Percentiles rank a stretch among this genome's conserved stretches.
Evolutionary conservation across 2,888 invertebrate genomes (phyloP).

Genomic region (Belgica antarctica): DNA sequence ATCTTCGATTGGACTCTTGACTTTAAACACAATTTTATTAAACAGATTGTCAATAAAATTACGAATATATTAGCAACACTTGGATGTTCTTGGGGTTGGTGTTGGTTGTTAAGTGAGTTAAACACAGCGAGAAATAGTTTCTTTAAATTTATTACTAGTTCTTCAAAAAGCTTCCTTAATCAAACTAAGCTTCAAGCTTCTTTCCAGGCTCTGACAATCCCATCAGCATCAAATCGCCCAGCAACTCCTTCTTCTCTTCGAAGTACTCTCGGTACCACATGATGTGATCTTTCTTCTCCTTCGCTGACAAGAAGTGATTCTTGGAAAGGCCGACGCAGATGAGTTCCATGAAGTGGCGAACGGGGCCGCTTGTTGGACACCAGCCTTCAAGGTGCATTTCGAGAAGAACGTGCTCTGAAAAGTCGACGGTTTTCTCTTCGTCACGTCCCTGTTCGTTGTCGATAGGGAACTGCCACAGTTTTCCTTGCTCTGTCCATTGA

Average conservation of each 20-base stretch:
- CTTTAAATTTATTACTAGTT: not conserved
- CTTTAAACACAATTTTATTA: not conserved
- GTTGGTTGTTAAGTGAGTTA: not conserved
- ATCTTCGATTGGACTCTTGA: no score
- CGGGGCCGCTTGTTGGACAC: conserved; percentile 88
- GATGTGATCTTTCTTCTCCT: conserved; percentile 86
- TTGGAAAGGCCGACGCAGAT: conserved; percentile 91
- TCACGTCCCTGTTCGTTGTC: conserved; percentile 90
- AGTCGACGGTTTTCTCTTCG: conserved; percentile 67
- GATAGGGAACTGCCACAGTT: conserved; percentile 95
- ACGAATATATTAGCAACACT: no score
- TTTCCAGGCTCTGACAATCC: not conserved
- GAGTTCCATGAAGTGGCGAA: conserved; percentile 96
- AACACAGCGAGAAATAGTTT: not conserved
- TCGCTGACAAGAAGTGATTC: conserved; percentile 84
- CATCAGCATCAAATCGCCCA: conserved; percentile 50
- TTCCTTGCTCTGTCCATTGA: conserved; percentile 89
- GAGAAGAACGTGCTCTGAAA: conserved; percentile 92
- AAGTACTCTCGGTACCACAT: conserved; percentile 92
- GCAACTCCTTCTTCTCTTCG: conserved; percentile 69
- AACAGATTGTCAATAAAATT: not conserved
- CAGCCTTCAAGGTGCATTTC: conserved; percentile 80
- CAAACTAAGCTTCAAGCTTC: not conserved
- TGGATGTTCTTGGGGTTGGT: not conserved
- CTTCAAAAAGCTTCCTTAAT: not conserved